Base-by-base conservation (phyloP, 2,888 invertebrate genomes). In the Drosophila neonasuta region DNA sequence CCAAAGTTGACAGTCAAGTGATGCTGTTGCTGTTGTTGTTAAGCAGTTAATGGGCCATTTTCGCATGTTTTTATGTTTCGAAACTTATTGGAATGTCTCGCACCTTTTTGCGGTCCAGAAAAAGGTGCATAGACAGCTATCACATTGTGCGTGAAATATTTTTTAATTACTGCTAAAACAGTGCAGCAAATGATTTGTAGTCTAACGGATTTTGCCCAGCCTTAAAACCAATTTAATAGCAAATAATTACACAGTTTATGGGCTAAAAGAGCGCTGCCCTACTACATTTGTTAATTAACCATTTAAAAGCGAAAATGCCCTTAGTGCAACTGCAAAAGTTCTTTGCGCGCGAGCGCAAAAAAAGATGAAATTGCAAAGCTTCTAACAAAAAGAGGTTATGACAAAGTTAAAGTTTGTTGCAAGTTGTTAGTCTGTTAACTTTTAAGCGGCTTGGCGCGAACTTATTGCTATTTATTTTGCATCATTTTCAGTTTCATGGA, bases 391-490 rank as follows among this genome's bases (percentile, higher is more conserved):
- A 59, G 70, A 68, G 73, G 73, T 81, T 79, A 81, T 70, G 82
- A 71, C 66, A 86, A 86, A 79, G 87, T 79, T 84, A n/a, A 85
- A 84, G 81, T 86, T 80, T 86, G 74, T 65, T 77, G 51, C 54
- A 67, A 79, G 62, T 64, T 76, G 70, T 69, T 77, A 77, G 80
- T 87, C 79, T 73, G 87, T 73, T 60, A 87, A 85, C 74, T 87
- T 86, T 87, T 82, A 87, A 85, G 86, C 82, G 86, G 85, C 83
- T 85, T 81, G 68, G 70, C 44, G 71, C 64, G 58, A 78, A 80
- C 71, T 86, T 86, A 84, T 84, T 87, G 73, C 82, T 81, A 81
- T 86, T 81, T 80, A 86, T 86, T 80, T 80, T 85, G 76, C 71
- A 86, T 80, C 84, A 61, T 80, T 80, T 80, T 86, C 78, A 86